Evolutionary conservation across 2,113 vertebrate species (phyloP), one percentile per base, ranked within the genome.

Genomic region (Myxocyprinus asiaticus): DNA sequence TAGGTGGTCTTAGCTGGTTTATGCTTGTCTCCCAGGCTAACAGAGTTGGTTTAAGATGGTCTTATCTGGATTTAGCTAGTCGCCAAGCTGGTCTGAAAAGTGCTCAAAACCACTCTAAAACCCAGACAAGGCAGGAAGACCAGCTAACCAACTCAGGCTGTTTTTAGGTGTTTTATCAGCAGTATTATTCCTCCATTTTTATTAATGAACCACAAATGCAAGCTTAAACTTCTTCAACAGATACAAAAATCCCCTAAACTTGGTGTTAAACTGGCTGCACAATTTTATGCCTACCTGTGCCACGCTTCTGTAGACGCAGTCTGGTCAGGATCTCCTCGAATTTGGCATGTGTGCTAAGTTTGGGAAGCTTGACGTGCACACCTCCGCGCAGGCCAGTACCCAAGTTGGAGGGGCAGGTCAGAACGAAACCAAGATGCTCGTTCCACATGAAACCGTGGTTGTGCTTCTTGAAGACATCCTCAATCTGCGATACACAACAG

Each of bases 401-500:
- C 91, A 98, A 88, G 91, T 98, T 98, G 82, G 96, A 97, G 1
- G 96, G 96, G 92, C 96, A 97, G 86, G 96, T 98, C 82, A 98
- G 92, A 87, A 98, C 87, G 85, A 95, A 98, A 78, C 96, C 96
- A 87, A 98, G 87, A 84, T 98, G 96, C 83, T 98, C 94, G 9
- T 91, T 98, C 96, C 96, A 98, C 92, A 94, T 96, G 93, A 98
- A 98, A 83, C 95, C 95, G 63, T 94, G 96, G 15, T 96, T 94
- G 9, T 95, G 95, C 83, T 95, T 93, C 92, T 97, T 95, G 92
- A 98, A 98, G 90, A 97, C 93, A 51, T 89, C 95, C 88, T 98
- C 96, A 79, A 98, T 98, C 96, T 98, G 89, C 95, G 88, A 43
- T 4, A 45, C 3, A 0, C 67, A 45, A 53, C 70, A 68, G 56